phyloP scores from a whole-genome alignment of 2,797 vertebrate genomes.

The Steatocranus sp. region DNA sequence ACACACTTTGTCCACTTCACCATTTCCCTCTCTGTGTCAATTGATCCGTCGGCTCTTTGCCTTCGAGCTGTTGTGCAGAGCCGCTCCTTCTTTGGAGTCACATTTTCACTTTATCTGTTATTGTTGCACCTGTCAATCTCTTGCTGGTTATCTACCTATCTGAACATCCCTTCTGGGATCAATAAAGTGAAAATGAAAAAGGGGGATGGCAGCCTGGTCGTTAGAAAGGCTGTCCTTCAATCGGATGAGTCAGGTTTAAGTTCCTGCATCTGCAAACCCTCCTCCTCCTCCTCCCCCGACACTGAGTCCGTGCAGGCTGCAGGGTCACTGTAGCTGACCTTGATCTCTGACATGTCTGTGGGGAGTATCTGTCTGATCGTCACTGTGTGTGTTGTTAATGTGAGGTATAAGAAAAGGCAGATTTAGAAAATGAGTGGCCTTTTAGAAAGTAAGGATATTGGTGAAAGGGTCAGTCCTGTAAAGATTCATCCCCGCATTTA shows the following conservation, averaged over 20 bases:
- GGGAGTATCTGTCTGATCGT: conserved; percentile 20
- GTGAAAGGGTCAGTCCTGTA: background rate
- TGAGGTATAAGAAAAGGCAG: background rate
- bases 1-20: background rate
- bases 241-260: background rate
- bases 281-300: background rate
- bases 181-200: conserved; percentile 14
- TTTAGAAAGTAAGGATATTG: background rate
- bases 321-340: conserved; percentile 18
- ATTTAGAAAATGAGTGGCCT: background rate
- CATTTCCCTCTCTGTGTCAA: background rate
- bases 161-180: conserved; percentile 18
- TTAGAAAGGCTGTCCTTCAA: conserved; percentile 3
- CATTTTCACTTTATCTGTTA: background rate
- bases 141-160: background rate
- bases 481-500: background rate
- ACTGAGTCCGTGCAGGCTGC: background rate
- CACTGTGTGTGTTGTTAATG: background rate
- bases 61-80: background rate
- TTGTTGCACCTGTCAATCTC: background rate
- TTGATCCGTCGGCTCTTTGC: background rate
- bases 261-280: background rate
- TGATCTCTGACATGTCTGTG: conserved; percentile 36
- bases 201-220: background rate
- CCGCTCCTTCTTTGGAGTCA: background rate